A percentile compares a stretch with the other conserved stretches of the same genome.
Evolutionary conservation across 2,888 invertebrate genomes (phyloP).

Genomic region (Drosophila austrosaltans): DNA sequence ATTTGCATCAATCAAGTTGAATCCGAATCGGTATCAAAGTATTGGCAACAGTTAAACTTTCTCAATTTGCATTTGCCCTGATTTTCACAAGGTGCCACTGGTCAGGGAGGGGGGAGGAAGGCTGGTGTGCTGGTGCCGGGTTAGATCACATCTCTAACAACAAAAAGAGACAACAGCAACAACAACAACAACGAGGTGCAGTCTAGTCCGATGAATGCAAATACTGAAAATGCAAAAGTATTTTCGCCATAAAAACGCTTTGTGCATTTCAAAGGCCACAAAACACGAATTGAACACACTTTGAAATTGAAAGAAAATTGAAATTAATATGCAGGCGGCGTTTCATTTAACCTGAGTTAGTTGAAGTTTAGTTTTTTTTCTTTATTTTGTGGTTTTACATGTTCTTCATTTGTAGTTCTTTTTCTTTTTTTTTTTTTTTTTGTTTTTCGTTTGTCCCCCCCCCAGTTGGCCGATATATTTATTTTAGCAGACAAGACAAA

Average conservation of each 20-base stretch:
- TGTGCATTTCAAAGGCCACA: slow-evolving; percentile 66
- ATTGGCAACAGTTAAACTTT: slow-evolving; percentile 65
- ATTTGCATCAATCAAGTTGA: slow-evolving; percentile 60
- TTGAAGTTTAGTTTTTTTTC: slow-evolving; percentile 39
- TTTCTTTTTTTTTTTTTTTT: slow-evolving; percentile 6
- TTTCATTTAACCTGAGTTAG: slow-evolving; percentile 43
- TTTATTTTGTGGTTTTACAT: slow-evolving; percentile 65
- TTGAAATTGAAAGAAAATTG: slow-evolving; percentile 53
- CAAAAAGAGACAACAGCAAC: slow-evolving; percentile 34
- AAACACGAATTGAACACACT: slow-evolving; percentile 36
- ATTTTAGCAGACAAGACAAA: slow-evolving; percentile 43
- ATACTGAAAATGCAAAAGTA: slow-evolving; percentile 32
- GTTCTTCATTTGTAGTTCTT: background rate
- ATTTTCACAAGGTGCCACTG: slow-evolving; percentile 44
- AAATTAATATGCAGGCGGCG: slow-evolving; percentile 66
- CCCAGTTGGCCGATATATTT: slow-evolving; percentile 10
- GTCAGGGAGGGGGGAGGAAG: slow-evolving; percentile 16
- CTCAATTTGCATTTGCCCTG: slow-evolving; percentile 73
- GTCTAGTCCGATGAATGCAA: slow-evolving; percentile 41
- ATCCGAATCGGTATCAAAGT: slow-evolving; percentile 46
- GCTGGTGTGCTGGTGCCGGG: background rate
- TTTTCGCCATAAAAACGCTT: slow-evolving; percentile 59
- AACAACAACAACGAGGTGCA: slow-evolving; percentile 33
- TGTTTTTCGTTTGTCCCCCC: background rate
- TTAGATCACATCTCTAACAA: slow-evolving; percentile 42